Base-by-base conservation (phyloP, 1,140 invertebrate genomes). In the Conus betulinus region DNA sequence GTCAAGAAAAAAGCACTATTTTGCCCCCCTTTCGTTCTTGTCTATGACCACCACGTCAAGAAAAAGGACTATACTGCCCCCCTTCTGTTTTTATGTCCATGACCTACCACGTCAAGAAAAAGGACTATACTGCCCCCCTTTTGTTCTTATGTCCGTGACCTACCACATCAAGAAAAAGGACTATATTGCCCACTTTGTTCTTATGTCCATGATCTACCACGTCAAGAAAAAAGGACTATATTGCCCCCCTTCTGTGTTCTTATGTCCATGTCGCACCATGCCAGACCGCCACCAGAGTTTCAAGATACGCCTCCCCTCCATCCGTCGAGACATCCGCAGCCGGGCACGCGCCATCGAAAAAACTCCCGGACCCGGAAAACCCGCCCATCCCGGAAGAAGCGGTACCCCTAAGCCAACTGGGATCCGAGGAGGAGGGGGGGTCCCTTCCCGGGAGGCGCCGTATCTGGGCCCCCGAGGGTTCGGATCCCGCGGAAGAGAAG, bases 231-330 rank as follows among this genome's bases (percentile, higher is more conserved):
- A 10, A 27, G 11, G 27, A 20, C 63, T n/a, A n/a, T 25, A n/a
- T 25, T 90, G 39, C 17, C 51, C 51, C n/a, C 53, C 55, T 81
- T 74, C 17, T 87, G 52, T 78, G 52, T 78, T 87, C 81, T 90
- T 90, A 67, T 76, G 87, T 84, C 88, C 88, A 85, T 84, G 83
- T 88, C 88, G 27, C 67, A 85, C 79, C 71, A 57, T 82, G 39
- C 15, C 91, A 95, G 94, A 92, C 92, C 93, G 94, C 39, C 94
- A 94, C 87, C 91, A 92, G 88, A 95, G 94, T 90, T 94, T 95
- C 88, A 93, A 93, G 57, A 91, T 95, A 13, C 93, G 94, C 5
- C 92, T 95, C 27, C 94, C 94, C 23, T 94, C 94, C 67, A 94
- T 95, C 76, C 89, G 94, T 53, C 90, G 92, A 27, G 93, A 94